Evolutionary conservation across 2,113 vertebrate genomes (phyloP).

Genomic region (Hystrix brachyura): DNA sequence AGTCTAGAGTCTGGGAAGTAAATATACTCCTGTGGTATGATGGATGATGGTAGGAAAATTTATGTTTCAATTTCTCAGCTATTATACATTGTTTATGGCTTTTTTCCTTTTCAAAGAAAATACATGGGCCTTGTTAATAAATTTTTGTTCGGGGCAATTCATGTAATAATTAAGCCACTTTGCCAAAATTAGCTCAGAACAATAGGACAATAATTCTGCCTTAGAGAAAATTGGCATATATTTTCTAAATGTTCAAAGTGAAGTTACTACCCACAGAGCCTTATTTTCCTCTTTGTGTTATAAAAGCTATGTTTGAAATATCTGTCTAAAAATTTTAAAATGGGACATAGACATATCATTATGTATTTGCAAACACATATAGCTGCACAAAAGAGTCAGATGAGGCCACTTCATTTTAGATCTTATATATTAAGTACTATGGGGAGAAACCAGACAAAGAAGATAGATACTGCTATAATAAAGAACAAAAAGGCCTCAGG

Average conservation of each 20-base stretch:
- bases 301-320: constrained; percentile 55
- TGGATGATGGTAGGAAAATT: constrained; percentile 2
- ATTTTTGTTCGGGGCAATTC: constrained; percentile 34
- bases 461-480: constrained; percentile 22
- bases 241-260: constrained; percentile 32
- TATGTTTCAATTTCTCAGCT: constrained; percentile 15
- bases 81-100: neutral
- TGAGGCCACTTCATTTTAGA: constrained; percentile 24
- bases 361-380: neutral
- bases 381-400: constrained; percentile 6
- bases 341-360: neutral
- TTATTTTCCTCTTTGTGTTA: constrained; percentile 31
- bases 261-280: neutral
- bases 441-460: constrained; percentile 52
- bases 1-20: neutral
- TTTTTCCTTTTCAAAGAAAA: constrained; percentile 52
- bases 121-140: neutral
- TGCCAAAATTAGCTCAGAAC: constrained; percentile 57
- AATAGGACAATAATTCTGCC: constrained; percentile 22
- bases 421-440: constrained; percentile 1
- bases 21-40: neutral
- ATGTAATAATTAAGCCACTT: constrained; percentile 35
- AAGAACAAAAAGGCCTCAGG: constrained; percentile 64
- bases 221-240: constrained; percentile 35
- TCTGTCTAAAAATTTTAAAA: neutral